Base-by-base conservation (phyloP, 2,113 vertebrate species). In the Tachysurus fulvidraco region DNA sequence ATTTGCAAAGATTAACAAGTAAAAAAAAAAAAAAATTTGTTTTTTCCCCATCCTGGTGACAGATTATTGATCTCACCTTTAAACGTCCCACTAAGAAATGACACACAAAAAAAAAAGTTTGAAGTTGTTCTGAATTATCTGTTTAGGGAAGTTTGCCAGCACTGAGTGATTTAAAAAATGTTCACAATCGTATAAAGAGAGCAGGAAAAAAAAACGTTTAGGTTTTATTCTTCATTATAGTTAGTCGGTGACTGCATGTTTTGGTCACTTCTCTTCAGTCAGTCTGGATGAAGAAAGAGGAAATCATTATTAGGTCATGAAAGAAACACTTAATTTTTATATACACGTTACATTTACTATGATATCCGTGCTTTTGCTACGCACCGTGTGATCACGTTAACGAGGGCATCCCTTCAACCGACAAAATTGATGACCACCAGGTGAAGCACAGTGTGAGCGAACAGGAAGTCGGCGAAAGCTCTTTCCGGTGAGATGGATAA, bases 381-480 rank as follows among this genome's bases (percentile, higher is more conserved):
- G 36, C 2, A 85, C 69, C 67, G 3, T 11, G 50, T 14, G 5
- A 65, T 46, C 46, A 55, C 0, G 6, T 19, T 28, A 19, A 13
- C 11, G 36, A 16, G 19, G 19, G 30, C 0, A 1, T 64, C 1
- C 13, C 71, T 81, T 98, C 95, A 99, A 90, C 98, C 98, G 36
- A 99, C 97, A 73, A 99, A 99, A 91, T 99, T 99, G 92, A 99
- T 96, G 91, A 99, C 98, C 0, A 99, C 98, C 0, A 99, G 95
- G 86, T 99, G 98, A 12, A 99, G 94, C 57, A 99, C 98, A 1
- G 97, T 99, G 94, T 96, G 97, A 86, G 98, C 98, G 52, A 99
- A 98, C 5, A 99, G 95, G 91, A 99, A 99, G 92, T 99, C 98
- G 0, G 98, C 97, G 7, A 99, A 99, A 0, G 98, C 98, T 81